These are phyloP conservation scores for Atta colombica DNA, from an alignment of 1,140 invertebrate genomes.

Conservation along the genomic window DNA sequence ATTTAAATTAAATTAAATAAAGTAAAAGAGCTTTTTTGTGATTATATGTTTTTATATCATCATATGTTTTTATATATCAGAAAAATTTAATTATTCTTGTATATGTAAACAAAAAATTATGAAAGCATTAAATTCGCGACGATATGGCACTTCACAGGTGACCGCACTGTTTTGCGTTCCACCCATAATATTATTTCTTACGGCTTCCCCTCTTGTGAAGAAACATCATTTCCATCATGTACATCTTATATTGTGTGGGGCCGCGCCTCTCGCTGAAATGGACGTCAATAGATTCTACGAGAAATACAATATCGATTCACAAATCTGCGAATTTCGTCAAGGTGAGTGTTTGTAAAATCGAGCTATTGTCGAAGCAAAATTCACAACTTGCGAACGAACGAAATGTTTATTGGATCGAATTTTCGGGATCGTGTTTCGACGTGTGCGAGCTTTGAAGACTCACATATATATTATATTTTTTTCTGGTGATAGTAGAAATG, in stretches of 20 bases:
- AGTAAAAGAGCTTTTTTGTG: neutral
- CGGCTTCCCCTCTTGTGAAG: constrained; percentile 83
- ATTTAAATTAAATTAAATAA: neutral
- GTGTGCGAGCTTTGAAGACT: constrained; percentile 3
- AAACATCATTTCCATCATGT: constrained; percentile 82
- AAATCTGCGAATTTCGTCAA: constrained; percentile 75
- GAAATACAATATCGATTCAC: constrained; percentile 39
- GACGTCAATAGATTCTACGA: constrained; percentile 86
- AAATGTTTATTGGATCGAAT: constrained; percentile 28
- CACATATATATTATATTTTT: constrained; percentile 39
- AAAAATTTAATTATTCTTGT: neutral
- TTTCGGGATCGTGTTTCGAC: neutral
- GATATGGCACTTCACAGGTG: constrained; percentile 75
- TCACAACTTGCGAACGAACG: neutral
- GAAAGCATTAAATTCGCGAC: neutral
- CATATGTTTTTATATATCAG: neutral
- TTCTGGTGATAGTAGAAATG: neutral
- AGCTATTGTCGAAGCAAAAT: neutral
- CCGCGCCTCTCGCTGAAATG: constrained; percentile 85
- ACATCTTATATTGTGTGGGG: constrained; percentile 85
- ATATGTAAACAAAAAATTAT: neutral
- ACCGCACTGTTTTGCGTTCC: constrained; percentile 83
- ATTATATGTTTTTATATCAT: neutral
- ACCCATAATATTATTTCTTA: constrained; percentile 87
- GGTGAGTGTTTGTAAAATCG: constrained; percentile 68